Evolutionary conservation across 2,888 invertebrate genomes (phyloP).

Genomic region (Mythimna ferrago): DNA sequence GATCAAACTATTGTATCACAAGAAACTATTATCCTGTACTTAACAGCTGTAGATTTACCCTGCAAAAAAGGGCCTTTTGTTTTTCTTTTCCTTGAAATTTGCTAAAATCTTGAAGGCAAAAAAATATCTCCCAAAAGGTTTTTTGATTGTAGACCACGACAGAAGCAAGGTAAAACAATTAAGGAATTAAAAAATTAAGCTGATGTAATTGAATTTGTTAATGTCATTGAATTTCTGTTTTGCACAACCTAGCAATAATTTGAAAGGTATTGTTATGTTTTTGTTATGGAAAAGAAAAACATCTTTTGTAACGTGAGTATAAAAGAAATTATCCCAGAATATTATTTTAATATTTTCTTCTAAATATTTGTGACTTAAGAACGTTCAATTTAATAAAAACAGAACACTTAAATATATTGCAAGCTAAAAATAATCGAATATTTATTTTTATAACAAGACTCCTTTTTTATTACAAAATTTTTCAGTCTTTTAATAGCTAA

Average conservation of each 20-base stretch:
- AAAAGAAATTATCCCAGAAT: too few species aligned
- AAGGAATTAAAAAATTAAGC: conserved; percentile 49
- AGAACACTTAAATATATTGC: background rate
- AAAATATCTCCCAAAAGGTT: conserved; percentile 14
- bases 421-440: too few species aligned
- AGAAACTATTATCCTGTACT: conserved; percentile 11
- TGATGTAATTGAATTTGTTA: conserved; percentile 39
- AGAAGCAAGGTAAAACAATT: conserved; percentile 32
- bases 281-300: background rate
- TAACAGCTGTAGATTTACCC: conserved; percentile 5
- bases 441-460: background rate
- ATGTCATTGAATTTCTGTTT: conserved; percentile 21
- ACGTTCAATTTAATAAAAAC: background rate
- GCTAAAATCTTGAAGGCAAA: background rate
- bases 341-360: background rate
- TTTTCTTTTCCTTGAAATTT: conserved; percentile 19
- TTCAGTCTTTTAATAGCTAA: too few species aligned
- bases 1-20: conserved; percentile 14
- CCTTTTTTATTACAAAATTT: too few species aligned
- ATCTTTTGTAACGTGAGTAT: background rate
- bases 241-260: conserved; percentile 11
- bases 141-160: conserved; percentile 21
- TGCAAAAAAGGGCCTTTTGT: background rate
- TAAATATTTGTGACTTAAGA: background rate
- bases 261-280: background rate